A percentile compares a stretch with the other conserved stretches of the same genome.
These are phyloP conservation scores for Toxostoma redivivum DNA, from an alignment of 2,113 vertebrate genomes.

Conservation along the genomic window DNA sequence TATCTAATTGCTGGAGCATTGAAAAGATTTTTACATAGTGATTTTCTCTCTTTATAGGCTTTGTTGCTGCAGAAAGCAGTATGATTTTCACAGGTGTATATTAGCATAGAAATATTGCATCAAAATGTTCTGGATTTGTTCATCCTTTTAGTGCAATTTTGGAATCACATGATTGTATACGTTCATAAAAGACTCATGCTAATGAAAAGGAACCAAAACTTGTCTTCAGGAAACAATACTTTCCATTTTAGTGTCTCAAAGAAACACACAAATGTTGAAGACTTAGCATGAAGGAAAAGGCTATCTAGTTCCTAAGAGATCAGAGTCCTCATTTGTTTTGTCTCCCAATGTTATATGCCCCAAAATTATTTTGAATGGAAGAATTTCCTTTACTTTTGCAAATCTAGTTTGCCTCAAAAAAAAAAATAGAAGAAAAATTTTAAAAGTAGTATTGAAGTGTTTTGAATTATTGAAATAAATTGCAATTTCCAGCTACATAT, in stretches of 20 bases:
- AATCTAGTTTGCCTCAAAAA: background rate
- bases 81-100: background rate
- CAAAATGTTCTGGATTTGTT: background rate
- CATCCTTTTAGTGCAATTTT: background rate
- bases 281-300: background rate
- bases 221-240: background rate
- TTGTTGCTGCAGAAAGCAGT: background rate
- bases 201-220: background rate
- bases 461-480: background rate
- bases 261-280: background rate
- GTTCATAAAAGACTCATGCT: background rate
- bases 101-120: background rate
- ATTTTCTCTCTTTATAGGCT: background rate
- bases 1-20: background rate
- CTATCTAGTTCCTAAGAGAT: background rate
- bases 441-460: background rate
- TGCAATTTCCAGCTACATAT: background rate
- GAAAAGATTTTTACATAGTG: background rate
- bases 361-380: background rate
- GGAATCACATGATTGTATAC: background rate
- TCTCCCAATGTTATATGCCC: background rate
- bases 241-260: background rate
- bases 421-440: background rate
- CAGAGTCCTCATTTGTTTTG: background rate
- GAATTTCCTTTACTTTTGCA: background rate